phyloP scores from a whole-genome alignment of 2,113 vertebrate genomes.

The Cryptomyrus ogoouensis region DNA sequence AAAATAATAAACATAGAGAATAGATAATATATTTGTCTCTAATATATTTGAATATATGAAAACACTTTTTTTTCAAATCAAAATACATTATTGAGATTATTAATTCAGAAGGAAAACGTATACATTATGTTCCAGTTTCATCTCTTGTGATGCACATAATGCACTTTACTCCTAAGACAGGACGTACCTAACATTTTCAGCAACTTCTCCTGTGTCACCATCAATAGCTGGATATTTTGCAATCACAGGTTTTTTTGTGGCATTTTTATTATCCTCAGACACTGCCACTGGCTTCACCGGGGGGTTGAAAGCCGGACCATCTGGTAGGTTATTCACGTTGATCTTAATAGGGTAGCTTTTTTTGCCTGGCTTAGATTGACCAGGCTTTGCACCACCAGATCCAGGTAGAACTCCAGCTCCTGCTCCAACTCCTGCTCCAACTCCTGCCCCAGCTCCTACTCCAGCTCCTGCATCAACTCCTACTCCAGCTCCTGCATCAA shows the following conservation, averaged over 20 bases:
- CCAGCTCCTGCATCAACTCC: not conserved
- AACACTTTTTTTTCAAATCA: not conserved
- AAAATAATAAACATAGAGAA: not conserved
- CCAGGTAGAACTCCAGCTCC: not conserved
- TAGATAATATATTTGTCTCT: not conserved
- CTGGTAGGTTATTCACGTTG: conserved; percentile 68
- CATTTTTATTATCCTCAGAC: conserved; percentile 44
- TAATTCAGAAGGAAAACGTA: not conserved
- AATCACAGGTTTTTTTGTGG: conserved; percentile 48
- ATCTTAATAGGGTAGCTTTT: conserved; percentile 59
- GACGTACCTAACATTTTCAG: conserved; percentile 73
- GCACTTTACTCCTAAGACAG: not conserved
- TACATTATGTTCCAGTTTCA: not conserved
- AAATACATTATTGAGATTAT: not conserved
- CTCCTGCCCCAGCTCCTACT: not conserved
- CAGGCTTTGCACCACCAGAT: not conserved
- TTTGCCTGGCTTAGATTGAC: not conserved
- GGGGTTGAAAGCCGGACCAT: conserved; percentile 73
- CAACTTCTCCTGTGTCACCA: conserved; percentile 68
- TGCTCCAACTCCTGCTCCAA: not conserved
- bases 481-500: not conserved
- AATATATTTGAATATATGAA: not conserved
- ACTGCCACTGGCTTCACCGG: conserved; percentile 57
- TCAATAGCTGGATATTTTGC: conserved; percentile 67
- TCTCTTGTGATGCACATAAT: not conserved